Percentiles rank a stretch among this genome's conserved stretches.
phyloP scores from a whole-genome alignment of 2,888 invertebrate genomes.

The Athalia cordata region DNA sequence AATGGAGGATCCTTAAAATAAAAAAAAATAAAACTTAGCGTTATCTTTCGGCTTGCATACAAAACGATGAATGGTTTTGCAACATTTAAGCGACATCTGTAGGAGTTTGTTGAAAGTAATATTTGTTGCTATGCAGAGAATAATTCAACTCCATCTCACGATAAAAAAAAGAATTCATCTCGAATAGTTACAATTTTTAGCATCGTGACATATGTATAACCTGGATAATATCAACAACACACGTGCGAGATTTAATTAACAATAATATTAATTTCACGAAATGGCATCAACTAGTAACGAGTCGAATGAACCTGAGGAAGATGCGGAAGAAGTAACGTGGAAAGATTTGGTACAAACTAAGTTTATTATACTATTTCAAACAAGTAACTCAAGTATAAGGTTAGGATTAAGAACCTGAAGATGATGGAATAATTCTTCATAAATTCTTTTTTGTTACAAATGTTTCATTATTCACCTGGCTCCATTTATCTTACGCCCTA shows the following conservation, averaged over 20 bases:
- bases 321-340: constrained; percentile 73
- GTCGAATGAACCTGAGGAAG: constrained; percentile 57
- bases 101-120: no score
- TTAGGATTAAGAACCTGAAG: not conserved
- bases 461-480: no score
- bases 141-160: not conserved
- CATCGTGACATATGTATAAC: constrained; percentile 28
- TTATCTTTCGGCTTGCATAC: no score
- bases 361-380: constrained; percentile 30
- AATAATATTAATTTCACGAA: constrained; percentile 23
- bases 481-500: no score
- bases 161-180: not conserved
- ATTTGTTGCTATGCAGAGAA: no score
- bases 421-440: not conserved
- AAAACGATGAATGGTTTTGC: no score
- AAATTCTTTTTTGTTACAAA: no score
- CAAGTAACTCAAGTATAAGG: constrained; percentile 5
- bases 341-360: constrained; percentile 77
- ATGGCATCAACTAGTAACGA: constrained; percentile 47
- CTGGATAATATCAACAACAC: not conserved
- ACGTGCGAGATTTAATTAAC: not conserved
- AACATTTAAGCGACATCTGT: no score
- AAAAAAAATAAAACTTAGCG: no score
- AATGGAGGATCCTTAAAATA: no score
- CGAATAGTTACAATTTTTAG: not conserved